A percentile compares a stretch with the other conserved stretches of the same genome.
Conservation (phyloP, 2,888 invertebrate genomes). For the Macaria liturata region DNA sequence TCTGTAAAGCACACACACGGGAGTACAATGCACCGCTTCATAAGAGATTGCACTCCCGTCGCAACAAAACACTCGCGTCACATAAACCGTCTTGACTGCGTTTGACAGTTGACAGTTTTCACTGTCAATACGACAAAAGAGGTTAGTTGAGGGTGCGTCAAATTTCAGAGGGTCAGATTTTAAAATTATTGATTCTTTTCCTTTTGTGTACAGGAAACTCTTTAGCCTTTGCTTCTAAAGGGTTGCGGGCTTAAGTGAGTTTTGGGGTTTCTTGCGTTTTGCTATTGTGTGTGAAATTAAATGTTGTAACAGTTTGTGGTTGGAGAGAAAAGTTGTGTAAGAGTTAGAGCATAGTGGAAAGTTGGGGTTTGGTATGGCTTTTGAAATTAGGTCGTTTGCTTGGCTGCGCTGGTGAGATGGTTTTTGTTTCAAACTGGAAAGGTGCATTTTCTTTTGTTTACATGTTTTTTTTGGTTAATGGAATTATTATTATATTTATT, state of each 20-base stretch:
- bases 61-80: constrained; percentile 75
- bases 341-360: too few relatives aligned
- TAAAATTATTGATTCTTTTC: constrained; percentile 76
- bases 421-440: too few relatives aligned
- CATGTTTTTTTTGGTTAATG: too few relatives aligned
- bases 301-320: constrained; percentile 3
- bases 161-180: constrained; percentile 61
- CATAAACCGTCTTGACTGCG: constrained; percentile 80
- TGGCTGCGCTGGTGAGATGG: too few relatives aligned
- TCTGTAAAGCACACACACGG: constrained; percentile 43
- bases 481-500: too few relatives aligned
- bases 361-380: too few relatives aligned
- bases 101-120: constrained; percentile 83
- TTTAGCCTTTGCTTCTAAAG: constrained; percentile 57
- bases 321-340: too few relatives aligned
- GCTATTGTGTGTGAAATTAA: constrained; percentile 21
- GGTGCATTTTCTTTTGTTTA: too few relatives aligned
- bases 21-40: constrained; percentile 19
- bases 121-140: constrained; percentile 73
- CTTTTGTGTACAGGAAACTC: constrained; percentile 20
- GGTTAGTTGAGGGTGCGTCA: constrained; percentile 78
- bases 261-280: constrained; percentile 38
- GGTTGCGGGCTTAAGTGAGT: constrained; percentile 47
- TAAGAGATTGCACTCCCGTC: constrained; percentile 23
- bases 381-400: too few relatives aligned